Base-by-base conservation (phyloP, 2,113 vertebrate species). In the Procavia capensis region DNA sequence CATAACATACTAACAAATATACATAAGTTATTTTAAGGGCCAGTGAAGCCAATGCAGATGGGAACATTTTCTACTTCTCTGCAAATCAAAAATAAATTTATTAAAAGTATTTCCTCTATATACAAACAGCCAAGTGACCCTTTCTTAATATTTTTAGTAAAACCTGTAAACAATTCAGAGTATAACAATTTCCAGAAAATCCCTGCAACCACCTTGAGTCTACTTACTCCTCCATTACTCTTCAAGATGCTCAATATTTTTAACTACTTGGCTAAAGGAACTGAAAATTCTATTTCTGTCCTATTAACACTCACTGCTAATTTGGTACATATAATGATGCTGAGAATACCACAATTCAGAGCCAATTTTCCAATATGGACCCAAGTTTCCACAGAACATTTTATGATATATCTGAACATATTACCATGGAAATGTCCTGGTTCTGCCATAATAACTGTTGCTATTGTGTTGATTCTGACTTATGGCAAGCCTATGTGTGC, bases 261-360 rank as follows among this genome's bases (percentile, higher is more conserved):
- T 95, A 97, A 96, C 82, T 94, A 86, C 75, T 91, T 95, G 86
- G 89, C 94, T 97, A 96, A 96, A 96, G 47, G 43, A 96, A 92
- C 70, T 92, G 74, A 96, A 94, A 97, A 97, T 86, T 64, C 82
- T 92, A 94, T 96, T 97, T 97, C 91, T 95, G 84, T 91, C 88
- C 94, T 96, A 96, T 96, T 95, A 97, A 95, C 86, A 97, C 85
- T 96, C 92, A 88, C 68, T 91, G 85, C 94, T 95, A 97, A 96
- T 97, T 96, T 93, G 93, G 85, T 89, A 95, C 57, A 97, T 16
- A 17, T 91, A 95, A 97, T 89, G 86, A 96, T 96, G 82, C 91
- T 96, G 90, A 96, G 93, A 95, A 96, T 93, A 81, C 80, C 86
- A 97, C 78, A 78, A 78, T 72, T 90, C 79, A 39, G 75, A 95